phyloP scores from a whole-genome alignment of 2,113 vertebrate species.

The Scomber colias region DNA sequence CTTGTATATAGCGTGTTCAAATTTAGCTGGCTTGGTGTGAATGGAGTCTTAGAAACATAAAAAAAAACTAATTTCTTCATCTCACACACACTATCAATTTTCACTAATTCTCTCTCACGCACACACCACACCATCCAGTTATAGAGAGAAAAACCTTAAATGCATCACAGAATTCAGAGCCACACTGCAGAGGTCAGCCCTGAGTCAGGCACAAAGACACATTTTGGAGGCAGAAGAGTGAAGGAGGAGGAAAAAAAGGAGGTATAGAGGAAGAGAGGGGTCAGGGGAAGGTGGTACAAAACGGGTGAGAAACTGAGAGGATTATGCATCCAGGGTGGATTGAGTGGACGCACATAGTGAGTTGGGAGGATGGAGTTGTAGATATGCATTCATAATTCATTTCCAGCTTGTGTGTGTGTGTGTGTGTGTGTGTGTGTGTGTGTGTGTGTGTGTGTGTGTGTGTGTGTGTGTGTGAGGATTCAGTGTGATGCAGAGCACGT shows the following conservation, averaged over 20 bases:
- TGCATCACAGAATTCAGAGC: constrained; percentile 43
- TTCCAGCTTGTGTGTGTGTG: constrained; percentile 29
- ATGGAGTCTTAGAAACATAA: neutral
- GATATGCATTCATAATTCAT: constrained; percentile 56
- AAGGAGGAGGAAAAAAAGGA: neutral
- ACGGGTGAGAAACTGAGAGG: constrained; percentile 44
- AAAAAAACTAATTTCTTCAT: neutral
- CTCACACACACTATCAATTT: neutral
- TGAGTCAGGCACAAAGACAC: constrained; percentile 41
- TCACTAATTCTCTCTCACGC: neutral
- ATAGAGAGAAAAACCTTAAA: neutral
- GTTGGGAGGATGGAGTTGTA: constrained; percentile 19
- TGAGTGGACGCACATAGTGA: constrained; percentile 7
- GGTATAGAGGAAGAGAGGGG: constrained; percentile 18
- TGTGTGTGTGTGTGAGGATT: neutral
- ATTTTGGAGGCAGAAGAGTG: constrained; percentile 5
- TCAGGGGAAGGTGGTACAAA: constrained; percentile 42
- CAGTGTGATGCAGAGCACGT: neutral
- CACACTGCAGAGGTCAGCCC: constrained; percentile 25
- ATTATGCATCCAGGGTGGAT: constrained; percentile 44
- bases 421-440: neutral
- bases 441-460: neutral
- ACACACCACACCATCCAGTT: neutral
- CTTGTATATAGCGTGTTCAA: too few relatives aligned
- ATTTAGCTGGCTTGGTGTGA: neutral